These are phyloP conservation scores for Antechinus flavipes DNA, from an alignment of 2,113 vertebrate species.

Conservation along the genomic window DNA sequence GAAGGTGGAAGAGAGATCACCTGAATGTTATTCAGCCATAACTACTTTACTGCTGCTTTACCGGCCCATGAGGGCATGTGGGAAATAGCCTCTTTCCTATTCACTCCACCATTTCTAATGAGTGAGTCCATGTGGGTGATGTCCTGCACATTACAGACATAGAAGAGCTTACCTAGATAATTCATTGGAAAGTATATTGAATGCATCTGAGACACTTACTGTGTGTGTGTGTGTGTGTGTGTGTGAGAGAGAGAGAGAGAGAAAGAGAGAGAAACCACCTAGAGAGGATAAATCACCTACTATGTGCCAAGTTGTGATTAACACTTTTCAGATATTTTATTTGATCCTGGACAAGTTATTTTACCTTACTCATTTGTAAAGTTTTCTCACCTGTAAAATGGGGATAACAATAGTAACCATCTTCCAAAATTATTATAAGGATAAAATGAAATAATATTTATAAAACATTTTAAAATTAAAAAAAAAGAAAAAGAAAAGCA, in stretches of 20 bases:
- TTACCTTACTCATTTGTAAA: not conserved
- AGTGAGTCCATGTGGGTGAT: not conserved
- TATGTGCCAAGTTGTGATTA: not conserved
- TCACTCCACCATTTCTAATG: not conserved
- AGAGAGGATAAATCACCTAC: not conserved
- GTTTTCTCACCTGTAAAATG: not conserved
- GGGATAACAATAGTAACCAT: not conserved
- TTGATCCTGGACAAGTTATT: not conserved
- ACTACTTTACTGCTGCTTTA: not conserved
- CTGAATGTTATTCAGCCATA: not conserved
- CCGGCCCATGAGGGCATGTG: not conserved
- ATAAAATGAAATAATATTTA: not conserved
- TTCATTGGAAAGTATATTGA: not conserved
- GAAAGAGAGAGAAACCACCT: not conserved
- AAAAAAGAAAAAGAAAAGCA: not conserved
- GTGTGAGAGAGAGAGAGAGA: no score
- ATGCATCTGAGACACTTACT: not conserved
- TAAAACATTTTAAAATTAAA: not conserved
- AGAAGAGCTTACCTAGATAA: not conserved
- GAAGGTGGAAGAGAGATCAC: not conserved
- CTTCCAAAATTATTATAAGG: not conserved
- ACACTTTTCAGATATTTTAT: not conserved
- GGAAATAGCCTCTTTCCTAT: not conserved
- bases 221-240: not conserved
- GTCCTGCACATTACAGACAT: not conserved